Conservation (phyloP, 2,888 invertebrate genomes). For the Drosophila dives region DNA sequence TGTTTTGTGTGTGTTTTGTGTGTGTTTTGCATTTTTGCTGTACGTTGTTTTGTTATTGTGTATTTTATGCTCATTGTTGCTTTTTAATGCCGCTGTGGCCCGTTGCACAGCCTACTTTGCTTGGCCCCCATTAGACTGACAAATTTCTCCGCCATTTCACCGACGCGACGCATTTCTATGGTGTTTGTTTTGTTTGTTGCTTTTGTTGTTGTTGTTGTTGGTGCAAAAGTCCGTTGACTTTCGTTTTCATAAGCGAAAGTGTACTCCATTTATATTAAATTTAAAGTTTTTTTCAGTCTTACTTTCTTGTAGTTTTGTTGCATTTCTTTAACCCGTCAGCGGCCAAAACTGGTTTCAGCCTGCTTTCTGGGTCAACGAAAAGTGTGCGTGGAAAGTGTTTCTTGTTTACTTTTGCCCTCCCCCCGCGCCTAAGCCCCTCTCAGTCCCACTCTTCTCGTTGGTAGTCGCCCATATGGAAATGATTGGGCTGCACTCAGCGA, state of each 20-base stretch:
- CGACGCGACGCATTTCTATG: slow-evolving; percentile 44
- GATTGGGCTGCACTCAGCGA: slow-evolving; percentile 41
- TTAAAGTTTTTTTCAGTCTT: slow-evolving; percentile 59
- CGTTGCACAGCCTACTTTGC: slow-evolving; percentile 54
- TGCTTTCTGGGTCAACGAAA: slow-evolving; percentile 74
- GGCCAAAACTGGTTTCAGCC: slow-evolving; percentile 64
- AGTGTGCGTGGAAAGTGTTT: slow-evolving; percentile 70
- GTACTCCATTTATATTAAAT: slow-evolving; percentile 80
- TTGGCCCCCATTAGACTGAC: slow-evolving; percentile 39
- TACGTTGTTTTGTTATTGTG: slow-evolving; percentile 7
- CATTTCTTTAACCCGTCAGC: slow-evolving; percentile 72
- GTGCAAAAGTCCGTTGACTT: slow-evolving; percentile 82
- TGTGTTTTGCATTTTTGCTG: slow-evolving; percentile 7
- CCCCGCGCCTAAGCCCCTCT: not conserved
- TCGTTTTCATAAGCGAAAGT: slow-evolving; percentile 84
- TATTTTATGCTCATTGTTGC: slow-evolving; percentile 33
- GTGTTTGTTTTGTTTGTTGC: slow-evolving; percentile 25
- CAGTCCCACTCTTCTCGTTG: not conserved
- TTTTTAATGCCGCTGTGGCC: slow-evolving; percentile 42
- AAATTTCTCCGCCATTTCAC: slow-evolving; percentile 76
- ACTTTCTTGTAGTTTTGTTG: slow-evolving; percentile 71
- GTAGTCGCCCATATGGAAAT: slow-evolving; percentile 41
- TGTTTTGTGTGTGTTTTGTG: slow-evolving; percentile 3
- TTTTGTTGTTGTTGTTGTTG: slow-evolving; percentile 32
- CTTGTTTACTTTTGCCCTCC: slow-evolving; percentile 24